Percentiles rank a stretch among this genome's conserved stretches.
These are phyloP conservation scores for Microtus agrestis DNA, from an alignment of 2,797 vertebrate species.

Conservation along the genomic window DNA sequence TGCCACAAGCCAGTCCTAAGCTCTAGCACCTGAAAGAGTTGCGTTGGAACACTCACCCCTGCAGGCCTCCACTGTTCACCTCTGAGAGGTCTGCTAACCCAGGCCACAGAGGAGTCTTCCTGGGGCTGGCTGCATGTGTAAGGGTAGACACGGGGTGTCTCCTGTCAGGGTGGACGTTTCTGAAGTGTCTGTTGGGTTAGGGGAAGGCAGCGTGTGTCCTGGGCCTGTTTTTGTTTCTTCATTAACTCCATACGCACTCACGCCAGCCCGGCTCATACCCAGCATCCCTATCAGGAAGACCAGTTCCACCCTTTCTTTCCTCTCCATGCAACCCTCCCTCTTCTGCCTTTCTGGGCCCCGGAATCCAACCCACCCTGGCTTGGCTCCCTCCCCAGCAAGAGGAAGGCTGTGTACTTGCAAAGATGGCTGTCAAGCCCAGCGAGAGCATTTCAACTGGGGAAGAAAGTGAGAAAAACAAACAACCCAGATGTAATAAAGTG, in stretches of 20 bases:
- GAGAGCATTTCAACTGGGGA: slow-evolving; percentile 10
- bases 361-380: neutral
- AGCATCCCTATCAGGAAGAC: neutral
- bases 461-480: neutral
- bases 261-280: neutral
- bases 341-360: neutral
- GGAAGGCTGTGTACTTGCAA: neutral
- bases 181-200: too few relatives aligned
- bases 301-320: neutral
- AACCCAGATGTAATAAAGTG: neutral
- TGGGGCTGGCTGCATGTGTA: neutral
- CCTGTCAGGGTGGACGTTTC: neutral
- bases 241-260: neutral
- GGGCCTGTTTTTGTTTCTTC: neutral
- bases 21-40: neutral
- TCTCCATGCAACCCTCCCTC: neutral
- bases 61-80: neutral
- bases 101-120: neutral
- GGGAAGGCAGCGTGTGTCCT: neutral
- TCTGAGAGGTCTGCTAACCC: neutral
- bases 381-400: neutral
- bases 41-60: neutral
- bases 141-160: neutral
- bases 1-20: neutral
- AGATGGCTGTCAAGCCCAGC: neutral